Evolutionary conservation across 2,888 invertebrate genomes (phyloP).

Genomic region (Pyrochroa serraticornis): DNA sequence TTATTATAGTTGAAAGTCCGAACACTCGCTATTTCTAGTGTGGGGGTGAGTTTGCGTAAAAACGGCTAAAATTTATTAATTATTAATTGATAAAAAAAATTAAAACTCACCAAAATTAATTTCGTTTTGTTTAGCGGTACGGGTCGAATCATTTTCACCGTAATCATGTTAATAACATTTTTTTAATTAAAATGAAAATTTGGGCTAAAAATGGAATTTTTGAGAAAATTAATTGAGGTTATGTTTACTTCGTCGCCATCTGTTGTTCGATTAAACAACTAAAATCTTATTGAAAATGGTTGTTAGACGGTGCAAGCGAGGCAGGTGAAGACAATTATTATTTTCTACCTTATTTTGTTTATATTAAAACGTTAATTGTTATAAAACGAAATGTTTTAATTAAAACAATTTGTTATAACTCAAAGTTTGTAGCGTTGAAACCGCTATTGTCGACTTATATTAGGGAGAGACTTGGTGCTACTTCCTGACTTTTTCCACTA

Average conservation of each 20-base stretch:
- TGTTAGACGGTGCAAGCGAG: constrained; percentile 34
- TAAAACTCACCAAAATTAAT: neutral
- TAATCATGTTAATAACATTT: neutral
- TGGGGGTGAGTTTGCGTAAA: no score
- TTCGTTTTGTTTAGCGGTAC: neutral
- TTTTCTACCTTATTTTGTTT: neutral
- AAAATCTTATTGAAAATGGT: constrained; percentile 8
- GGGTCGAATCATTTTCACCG: no score
- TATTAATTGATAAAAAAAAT: neutral
- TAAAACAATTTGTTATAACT: no score
- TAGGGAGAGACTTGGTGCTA: no score
- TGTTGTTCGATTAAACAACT: constrained; percentile 15
- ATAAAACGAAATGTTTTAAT: no score
- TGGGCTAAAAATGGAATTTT: neutral
- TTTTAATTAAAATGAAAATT: neutral
- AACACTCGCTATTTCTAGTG: no score
- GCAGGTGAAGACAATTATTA: constrained; percentile 27
- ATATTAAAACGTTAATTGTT: no score
- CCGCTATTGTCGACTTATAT: no score
- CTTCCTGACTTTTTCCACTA: no score
- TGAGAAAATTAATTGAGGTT: constrained; percentile 18
- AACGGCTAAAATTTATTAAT: no score
- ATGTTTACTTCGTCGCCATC: constrained; percentile 27
- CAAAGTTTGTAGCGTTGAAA: no score
- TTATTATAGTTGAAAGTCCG: no score